Base-by-base conservation (phyloP, 1,140 invertebrate genomes). In the Leptinotarsa defecta region DNA sequence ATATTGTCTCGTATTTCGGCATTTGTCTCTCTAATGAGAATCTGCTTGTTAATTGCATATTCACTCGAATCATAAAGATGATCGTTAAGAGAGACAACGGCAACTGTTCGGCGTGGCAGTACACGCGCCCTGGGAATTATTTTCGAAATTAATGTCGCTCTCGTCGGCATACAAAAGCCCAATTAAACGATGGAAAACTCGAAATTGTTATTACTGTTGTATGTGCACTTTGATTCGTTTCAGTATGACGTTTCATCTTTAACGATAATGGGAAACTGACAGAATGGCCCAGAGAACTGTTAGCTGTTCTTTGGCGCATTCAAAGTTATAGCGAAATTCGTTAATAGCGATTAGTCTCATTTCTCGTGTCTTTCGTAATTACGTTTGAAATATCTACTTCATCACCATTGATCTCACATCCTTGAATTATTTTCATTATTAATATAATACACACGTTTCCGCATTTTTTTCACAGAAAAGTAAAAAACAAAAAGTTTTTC, bases 1-100 rank as follows among this genome's bases (percentile, higher is more conserved):
- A 57, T 57, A 57, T 57, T 57, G 52, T 57, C 52, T 57, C 52
- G 6, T 57, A 57, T 57, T 57, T 57, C 52, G 52, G 48, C 48
- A 52, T 71, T 71, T 71, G 69, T 71, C 69, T 71, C 20, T 24
- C 27, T 71, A 71, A 71, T 71, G 69, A 71, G 69, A 71, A 57
- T 71, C 48, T 71, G 34, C 27, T 61, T 17, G 69, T 52, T 71
- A 71, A 71, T 71, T 71, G 69, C 69, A 71, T 71, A 71, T 71
- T 71, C 69, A 61, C 34, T 61, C 22, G 69, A 20, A 71, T 71
- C n/a, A 71, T 71, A 57, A 71, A 71, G 69, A 71, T 71, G 48
- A 71, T 71, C 69, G 69, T 71, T 71, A 65, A 71, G 49, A 71
- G 48, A 43, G 49, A 52, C 52, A 71, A 57, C 48, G 52, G 19